Base-by-base conservation (phyloP, 1,140 invertebrate genomes). In the Bombus waltoni region DNA sequence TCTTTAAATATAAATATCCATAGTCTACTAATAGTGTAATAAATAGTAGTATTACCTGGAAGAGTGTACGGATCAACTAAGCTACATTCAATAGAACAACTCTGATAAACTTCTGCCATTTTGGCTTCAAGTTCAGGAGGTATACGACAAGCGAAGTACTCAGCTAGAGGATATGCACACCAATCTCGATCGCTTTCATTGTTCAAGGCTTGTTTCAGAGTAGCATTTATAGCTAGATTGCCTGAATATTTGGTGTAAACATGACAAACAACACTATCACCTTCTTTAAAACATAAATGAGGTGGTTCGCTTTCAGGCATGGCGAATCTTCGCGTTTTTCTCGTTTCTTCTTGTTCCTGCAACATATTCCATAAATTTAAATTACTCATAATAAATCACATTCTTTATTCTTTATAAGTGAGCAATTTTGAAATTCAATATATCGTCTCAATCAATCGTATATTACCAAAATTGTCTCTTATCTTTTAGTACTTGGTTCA, bases 21-120 rank as follows among this genome's bases (percentile, higher is more conserved):
- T 6, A 22, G 18, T 53, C 18, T 82, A 71, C 18, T 22, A 71
- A 18, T 25, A 25, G 2, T 40, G 25, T 28, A 25, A 13, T 66
- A 73, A 18, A 40, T 8, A 73, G 13, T 22, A 28, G 22, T 65
- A 5, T 72, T 91, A 94, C 93, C 93, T 4, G 96, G 94, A 82
- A 96, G 94, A 79, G 96, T 96, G 90, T 97, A 97, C 0, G 97
- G 96, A 93, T 97, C 95, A 18, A 96, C 93, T 15, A 97, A 95
- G 87, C 96, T 96, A 88, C 97, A 98, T 82, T 97, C 95, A 66
- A 98, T 96, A 8, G 95, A 94, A 86, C 96, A 96, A 42, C 88
- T 94, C 76, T 95, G 93, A 84, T 95, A 95, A 40, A 93, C 89
- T 83, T 95, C 83, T 66, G 87, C 79, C 89, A 94, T 92, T 38